Conservation (phyloP, 1,140 invertebrate species). For the Diorhabda carinulata region DNA sequence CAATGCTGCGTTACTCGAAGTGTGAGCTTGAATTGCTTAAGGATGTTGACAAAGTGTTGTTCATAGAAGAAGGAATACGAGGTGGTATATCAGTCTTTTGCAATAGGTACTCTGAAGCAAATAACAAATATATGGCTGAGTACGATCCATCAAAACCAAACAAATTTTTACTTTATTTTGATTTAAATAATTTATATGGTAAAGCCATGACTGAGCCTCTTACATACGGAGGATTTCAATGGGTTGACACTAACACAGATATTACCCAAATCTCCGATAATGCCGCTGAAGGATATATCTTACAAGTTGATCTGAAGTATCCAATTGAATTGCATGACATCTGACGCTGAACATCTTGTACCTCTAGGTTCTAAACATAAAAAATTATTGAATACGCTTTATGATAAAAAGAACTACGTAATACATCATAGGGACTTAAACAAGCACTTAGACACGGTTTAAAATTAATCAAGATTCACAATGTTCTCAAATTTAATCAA, state of each 20-base stretch:
- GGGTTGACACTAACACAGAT: conserved; percentile 28
- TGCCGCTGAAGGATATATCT: conserved; percentile 50
- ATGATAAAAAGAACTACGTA: conserved; percentile 42
- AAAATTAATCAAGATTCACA: conserved; percentile 6
- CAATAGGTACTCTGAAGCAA: conserved; percentile 18
- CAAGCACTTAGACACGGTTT: conserved; percentile 8
- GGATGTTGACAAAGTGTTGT: too few relatives aligned
- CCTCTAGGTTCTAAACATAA: conserved; percentile 30
- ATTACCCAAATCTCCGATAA: conserved; percentile 33
- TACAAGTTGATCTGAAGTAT: conserved; percentile 38
- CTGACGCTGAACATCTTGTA: conserved; percentile 41
- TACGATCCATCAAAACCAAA: conserved; percentile 29
- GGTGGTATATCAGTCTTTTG: conserved; percentile 12
- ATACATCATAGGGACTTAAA: conserved; percentile 41
- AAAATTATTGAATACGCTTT: conserved; percentile 46
- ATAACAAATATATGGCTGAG: too few relatives aligned
- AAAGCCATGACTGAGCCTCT: conserved; percentile 49
- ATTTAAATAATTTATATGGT: conserved; percentile 57
- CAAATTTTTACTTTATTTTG: conserved; percentile 47
- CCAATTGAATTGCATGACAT: conserved; percentile 33
- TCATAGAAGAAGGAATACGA: too few relatives aligned
- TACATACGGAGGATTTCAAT: conserved; percentile 49
- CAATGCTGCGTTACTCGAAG: too few relatives aligned
- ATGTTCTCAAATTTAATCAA: conserved; percentile 45
- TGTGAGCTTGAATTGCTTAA: too few relatives aligned